These are phyloP conservation scores for Rhea pennata DNA, from an alignment of 2,113 vertebrate species.

Conservation along the genomic window DNA sequence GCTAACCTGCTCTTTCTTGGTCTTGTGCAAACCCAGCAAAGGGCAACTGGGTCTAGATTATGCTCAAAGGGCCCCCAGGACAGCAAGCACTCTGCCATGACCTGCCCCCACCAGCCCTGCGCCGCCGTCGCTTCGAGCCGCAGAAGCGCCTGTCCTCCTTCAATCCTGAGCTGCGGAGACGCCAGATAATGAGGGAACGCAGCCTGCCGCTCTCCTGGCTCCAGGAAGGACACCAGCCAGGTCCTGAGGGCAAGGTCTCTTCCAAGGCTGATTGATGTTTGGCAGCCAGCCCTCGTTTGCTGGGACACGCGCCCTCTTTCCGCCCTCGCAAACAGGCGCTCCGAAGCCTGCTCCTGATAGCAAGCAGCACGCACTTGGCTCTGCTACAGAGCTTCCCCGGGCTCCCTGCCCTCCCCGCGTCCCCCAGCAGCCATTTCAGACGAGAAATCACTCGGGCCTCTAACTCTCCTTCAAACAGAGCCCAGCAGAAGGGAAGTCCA, in stretches of 20 bases:
- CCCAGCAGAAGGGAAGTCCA: not conserved
- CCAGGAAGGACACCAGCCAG: too few species aligned
- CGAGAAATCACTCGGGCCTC: not conserved
- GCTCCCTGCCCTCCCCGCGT: too few species aligned
- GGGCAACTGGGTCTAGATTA: rapidly evolving
- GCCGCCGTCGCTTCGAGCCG: too few species aligned
- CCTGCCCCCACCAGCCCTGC: not conserved
- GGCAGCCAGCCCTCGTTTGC: not conserved
- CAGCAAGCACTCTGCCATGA: not conserved
- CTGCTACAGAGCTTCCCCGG: not conserved
- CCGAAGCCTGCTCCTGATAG: too few species aligned
- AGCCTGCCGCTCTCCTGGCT: too few species aligned
- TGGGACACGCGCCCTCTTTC: too few species aligned
- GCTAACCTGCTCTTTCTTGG: not conserved
- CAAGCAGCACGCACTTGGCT: not conserved
- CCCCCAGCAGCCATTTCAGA: not conserved
- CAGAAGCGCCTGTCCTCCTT: too few species aligned
- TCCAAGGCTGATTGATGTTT: not conserved
- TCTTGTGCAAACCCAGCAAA: rapidly evolving
- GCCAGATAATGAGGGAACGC: too few species aligned
- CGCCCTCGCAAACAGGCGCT: too few species aligned
- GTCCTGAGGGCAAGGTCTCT: too few species aligned
- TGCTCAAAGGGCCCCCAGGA: not conserved
- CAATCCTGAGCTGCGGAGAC: too few species aligned
- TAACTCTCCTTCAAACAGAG: not conserved